These are phyloP conservation scores for Oscheius myriophilus DNA, from an alignment of 2,888 invertebrate genomes.

Conservation along the genomic window DNA sequence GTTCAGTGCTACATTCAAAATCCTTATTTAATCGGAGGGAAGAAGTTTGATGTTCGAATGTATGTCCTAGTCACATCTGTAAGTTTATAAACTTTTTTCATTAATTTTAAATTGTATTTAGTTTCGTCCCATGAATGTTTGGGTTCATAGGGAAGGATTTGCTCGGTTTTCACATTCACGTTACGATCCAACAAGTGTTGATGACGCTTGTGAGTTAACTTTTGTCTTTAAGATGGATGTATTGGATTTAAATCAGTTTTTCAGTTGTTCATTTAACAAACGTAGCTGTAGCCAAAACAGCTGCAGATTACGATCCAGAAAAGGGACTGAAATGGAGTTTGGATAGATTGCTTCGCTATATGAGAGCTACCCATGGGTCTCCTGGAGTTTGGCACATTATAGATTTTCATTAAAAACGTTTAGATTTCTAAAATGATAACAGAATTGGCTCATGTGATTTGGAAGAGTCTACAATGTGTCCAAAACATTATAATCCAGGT, in stretches of 20 bases:
- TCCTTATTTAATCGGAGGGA: conserved; percentile 77
- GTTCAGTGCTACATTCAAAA: conserved; percentile 77
- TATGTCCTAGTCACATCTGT: conserved; percentile 77
- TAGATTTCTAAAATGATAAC: conserved; percentile 54
- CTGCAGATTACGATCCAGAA: conserved; percentile 75
- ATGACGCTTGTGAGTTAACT: conserved; percentile 76
- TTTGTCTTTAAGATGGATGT: too few species aligned
- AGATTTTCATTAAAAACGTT: conserved; percentile 6
- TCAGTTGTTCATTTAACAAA: conserved; percentile 66
- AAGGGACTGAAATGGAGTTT: conserved; percentile 77
- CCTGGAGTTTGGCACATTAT: conserved; percentile 70
- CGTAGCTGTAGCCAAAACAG: conserved; percentile 86
- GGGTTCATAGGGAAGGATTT: conserved; percentile 84
- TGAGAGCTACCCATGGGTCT: conserved; percentile 75
- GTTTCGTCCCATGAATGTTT: conserved; percentile 85
- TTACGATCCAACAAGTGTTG: conserved; percentile 76
- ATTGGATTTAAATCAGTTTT: conserved; percentile 16
- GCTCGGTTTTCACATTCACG: conserved; percentile 77
- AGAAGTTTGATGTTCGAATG: conserved; percentile 78
- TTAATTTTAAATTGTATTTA: conserved; percentile 72
- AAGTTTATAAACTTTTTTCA: conserved; percentile 3
- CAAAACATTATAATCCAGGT: conserved; percentile 63
- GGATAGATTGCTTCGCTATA: conserved; percentile 74
- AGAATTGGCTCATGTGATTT: conserved; percentile 56
- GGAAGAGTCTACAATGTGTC: conserved; percentile 60